These are phyloP conservation scores for Stylophora pistillata DNA, from an alignment of 64 coral and sea anemone species.

Conservation along the genomic window DNA sequence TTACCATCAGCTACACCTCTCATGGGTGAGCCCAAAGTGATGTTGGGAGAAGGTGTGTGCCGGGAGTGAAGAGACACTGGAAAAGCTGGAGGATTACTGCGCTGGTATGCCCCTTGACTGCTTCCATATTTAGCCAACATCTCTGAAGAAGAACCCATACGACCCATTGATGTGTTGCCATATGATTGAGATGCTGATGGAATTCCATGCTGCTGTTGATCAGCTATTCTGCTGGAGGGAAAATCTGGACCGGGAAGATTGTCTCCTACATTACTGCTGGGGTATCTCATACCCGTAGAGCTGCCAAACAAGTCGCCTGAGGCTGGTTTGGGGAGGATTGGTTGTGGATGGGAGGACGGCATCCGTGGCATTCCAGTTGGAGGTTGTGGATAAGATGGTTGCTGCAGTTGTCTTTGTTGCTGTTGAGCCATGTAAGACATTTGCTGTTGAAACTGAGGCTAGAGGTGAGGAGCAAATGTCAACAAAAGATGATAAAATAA, in stretches of 20 bases:
- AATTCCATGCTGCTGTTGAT: slow-evolving; percentile 45
- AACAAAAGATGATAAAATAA: neutral
- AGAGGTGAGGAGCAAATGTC: neutral
- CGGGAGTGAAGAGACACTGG: slow-evolving; percentile 32
- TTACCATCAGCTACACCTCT: slow-evolving; percentile 71
- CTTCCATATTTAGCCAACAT: slow-evolving; percentile 40
- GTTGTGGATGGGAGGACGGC: slow-evolving; percentile 71
- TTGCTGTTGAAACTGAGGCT: slow-evolving; percentile 60
- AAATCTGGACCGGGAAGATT: slow-evolving; percentile 58
- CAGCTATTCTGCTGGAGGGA: slow-evolving; percentile 45
- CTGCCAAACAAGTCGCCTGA: slow-evolving; percentile 63
- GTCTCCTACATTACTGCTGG: slow-evolving; percentile 35
- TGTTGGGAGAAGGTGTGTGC: slow-evolving; percentile 80
- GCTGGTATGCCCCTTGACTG: slow-evolving; percentile 36
- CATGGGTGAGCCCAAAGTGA: slow-evolving; percentile 75
- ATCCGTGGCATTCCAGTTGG: slow-evolving; percentile 66
- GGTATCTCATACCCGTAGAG: slow-evolving; percentile 32
- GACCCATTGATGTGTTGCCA: slow-evolving; percentile 32
- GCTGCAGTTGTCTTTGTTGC: slow-evolving; percentile 59
- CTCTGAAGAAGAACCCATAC: slow-evolving; percentile 52
- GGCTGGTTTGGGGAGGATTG: slow-evolving; percentile 82
- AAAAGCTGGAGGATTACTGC: slow-evolving; percentile 34
- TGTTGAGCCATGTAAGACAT: slow-evolving; percentile 75
- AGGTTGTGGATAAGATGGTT: slow-evolving; percentile 55
- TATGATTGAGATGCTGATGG: slow-evolving; percentile 5